These are phyloP conservation scores for Eidolon helvum DNA, from an alignment of 2,113 vertebrate genomes.

Conservation along the genomic window DNA sequence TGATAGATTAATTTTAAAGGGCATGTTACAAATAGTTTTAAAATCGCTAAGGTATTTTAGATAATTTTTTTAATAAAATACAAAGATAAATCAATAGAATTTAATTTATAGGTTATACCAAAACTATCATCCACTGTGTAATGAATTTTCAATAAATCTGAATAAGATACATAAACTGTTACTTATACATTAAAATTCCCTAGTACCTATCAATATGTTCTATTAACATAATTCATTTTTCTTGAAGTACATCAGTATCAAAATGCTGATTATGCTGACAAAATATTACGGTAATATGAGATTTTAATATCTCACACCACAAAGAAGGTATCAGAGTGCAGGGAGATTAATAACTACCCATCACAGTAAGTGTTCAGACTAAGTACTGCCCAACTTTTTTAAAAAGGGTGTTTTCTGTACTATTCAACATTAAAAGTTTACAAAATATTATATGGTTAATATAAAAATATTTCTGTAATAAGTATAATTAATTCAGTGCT, in stretches of 20 bases:
- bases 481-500: slow-evolving; percentile 1
- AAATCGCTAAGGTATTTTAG: background rate
- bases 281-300: background rate
- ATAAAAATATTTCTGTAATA: background rate
- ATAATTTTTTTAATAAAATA: background rate
- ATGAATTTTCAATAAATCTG: background rate
- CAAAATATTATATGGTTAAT: background rate
- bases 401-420: background rate
- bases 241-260: background rate
- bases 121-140: background rate
- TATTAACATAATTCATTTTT: slow-evolving; percentile 1
- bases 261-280: background rate
- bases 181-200: slow-evolving; percentile 23
- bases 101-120: background rate
- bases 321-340: background rate
- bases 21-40: background rate
- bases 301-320: background rate
- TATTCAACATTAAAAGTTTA: background rate
- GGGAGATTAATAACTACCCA: background rate
- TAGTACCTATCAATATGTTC: background rate
- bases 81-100: slow-evolving; percentile 1
- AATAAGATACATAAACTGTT: background rate
- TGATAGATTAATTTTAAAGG: background rate
- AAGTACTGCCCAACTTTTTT: background rate
- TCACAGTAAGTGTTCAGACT: background rate